Conservation (phyloP, 2,888 invertebrate genomes). For the Drosophila mimica region DNA sequence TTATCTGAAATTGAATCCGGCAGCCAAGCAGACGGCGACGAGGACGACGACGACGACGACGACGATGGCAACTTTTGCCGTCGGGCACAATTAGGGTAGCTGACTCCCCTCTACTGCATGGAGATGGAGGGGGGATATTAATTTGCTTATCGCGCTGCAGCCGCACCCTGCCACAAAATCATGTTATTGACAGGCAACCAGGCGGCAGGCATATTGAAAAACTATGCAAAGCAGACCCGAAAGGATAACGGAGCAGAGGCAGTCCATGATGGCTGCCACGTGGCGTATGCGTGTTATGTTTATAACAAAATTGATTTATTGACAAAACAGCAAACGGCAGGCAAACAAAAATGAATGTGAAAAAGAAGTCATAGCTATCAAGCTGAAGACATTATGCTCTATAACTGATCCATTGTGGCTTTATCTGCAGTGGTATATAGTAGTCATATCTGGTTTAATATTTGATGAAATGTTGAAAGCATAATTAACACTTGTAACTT, state of each 20-base stretch:
- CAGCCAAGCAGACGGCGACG: slow-evolving; percentile 67
- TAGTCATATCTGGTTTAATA: background rate
- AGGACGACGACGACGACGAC: slow-evolving; percentile 27
- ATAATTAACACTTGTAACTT: background rate
- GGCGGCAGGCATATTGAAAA: slow-evolving; percentile 42
- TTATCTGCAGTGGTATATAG: background rate
- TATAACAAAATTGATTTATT: slow-evolving; percentile 81
- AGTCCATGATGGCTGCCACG: slow-evolving; percentile 46
- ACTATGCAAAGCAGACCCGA: slow-evolving; percentile 52
- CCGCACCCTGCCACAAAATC: slow-evolving; percentile 72
- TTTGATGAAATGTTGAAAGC: background rate
- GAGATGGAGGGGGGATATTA: slow-evolving; percentile 66
- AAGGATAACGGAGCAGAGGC: background rate
- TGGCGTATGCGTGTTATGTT: slow-evolving; percentile 79
- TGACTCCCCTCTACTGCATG: slow-evolving; percentile 14
- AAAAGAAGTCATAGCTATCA: background rate
- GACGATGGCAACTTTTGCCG: slow-evolving; percentile 55
- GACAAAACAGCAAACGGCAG: slow-evolving; percentile 73
- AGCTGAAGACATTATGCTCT: background rate
- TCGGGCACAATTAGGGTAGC: slow-evolving; percentile 75
- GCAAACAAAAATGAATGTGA: slow-evolving; percentile 3
- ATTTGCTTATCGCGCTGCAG: slow-evolving; percentile 80
- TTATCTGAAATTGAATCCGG: slow-evolving; percentile 82
- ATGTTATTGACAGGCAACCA: slow-evolving; percentile 72
- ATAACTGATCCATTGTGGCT: background rate